These are phyloP conservation scores for Nothura maculosa DNA, from an alignment of 2,797 vertebrate genomes.

Conservation along the genomic window DNA sequence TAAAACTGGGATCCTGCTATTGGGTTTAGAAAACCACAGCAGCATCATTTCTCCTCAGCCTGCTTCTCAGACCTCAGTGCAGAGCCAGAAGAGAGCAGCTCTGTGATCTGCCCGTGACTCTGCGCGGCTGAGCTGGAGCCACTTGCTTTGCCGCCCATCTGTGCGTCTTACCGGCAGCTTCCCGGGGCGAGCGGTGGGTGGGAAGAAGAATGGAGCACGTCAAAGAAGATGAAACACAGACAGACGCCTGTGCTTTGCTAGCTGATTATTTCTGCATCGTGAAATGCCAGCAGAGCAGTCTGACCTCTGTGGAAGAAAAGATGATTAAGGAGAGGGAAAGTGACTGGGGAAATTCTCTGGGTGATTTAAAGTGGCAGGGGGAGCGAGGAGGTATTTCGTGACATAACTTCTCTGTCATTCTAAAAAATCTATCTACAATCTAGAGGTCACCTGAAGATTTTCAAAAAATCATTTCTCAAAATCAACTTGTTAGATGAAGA, in stretches of 20 bases:
- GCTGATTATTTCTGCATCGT: background rate
- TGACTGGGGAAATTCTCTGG: background rate
- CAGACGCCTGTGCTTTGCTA: background rate
- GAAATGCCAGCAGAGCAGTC: constrained; percentile 35
- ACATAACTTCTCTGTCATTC: background rate
- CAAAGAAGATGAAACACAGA: background rate
- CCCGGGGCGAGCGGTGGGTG: background rate
- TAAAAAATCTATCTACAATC: background rate
- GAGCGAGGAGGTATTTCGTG: background rate
- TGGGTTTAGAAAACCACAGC: background rate
- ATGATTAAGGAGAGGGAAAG: background rate
- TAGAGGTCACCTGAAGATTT: background rate
- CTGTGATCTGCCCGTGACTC: background rate
- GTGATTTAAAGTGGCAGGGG: background rate
- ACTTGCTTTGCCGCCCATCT: background rate
- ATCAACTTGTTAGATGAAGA: constrained; percentile 21
- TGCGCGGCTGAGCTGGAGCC: background rate
- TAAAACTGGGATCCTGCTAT: background rate
- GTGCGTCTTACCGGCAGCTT: background rate
- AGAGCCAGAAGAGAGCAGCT: background rate
- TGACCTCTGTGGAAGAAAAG: constrained; percentile 8
- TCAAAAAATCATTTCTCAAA: background rate
- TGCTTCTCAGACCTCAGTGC: background rate
- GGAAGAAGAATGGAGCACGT: background rate
- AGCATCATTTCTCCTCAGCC: background rate